Evolutionary conservation across 2,113 vertebrate genomes (phyloP).

Genomic region (Struthidea cinerea): DNA sequence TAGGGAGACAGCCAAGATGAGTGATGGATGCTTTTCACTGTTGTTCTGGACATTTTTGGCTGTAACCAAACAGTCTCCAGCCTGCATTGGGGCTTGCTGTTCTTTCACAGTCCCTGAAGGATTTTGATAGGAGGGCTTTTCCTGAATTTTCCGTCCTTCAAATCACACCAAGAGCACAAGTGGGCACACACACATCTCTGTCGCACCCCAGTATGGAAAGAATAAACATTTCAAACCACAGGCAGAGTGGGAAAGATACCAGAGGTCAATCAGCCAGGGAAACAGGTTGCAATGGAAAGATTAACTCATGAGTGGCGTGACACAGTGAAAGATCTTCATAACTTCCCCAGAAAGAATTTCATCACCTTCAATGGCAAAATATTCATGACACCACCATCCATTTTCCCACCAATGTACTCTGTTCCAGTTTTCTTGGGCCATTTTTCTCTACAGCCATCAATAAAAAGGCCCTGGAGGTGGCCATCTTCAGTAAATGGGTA

Average conservation of each 20-base stretch:
- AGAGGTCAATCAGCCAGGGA: not conserved
- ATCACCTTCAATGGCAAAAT: not conserved
- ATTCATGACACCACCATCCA: not conserved
- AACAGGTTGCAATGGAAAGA: not conserved
- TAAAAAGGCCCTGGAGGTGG: not conserved
- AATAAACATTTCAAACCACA: not conserved
- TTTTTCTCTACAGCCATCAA: not conserved
- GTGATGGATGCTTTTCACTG: not conserved
- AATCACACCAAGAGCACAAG: not conserved
- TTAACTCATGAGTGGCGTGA: not conserved
- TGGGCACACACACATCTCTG: not conserved
- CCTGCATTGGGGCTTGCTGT: not conserved
- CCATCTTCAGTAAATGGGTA: not conserved
- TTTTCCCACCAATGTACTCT: not conserved
- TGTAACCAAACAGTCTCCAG: not conserved
- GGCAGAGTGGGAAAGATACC: not conserved
- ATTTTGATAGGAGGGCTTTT: not conserved
- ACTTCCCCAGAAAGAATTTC: not conserved
- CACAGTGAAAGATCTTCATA: not conserved
- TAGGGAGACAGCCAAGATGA: not conserved
- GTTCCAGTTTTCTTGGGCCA: not conserved
- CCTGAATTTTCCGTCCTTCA: not conserved
- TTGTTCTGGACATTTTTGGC: not conserved
- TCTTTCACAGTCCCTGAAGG: not conserved
- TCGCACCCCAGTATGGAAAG: not conserved